Base-by-base conservation (phyloP, 2,797 vertebrate species). In the Erethizon dorsatum region DNA sequence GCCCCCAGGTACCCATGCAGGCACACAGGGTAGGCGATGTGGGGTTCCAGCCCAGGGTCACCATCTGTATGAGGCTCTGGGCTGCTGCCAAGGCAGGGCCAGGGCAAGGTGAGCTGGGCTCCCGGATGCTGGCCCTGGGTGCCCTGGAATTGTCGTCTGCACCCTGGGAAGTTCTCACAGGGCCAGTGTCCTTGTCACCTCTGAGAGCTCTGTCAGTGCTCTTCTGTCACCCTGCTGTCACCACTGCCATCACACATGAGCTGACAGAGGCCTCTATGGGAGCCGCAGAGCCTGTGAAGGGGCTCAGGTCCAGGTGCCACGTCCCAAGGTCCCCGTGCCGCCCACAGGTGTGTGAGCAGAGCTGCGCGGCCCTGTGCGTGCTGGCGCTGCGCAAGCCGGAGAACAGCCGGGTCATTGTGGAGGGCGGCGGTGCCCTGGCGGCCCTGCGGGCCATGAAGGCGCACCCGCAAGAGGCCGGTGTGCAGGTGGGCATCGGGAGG, bases 321-420 rank as follows among this genome's bases (percentile, higher is more conserved):
- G 50, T 41, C 93, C 75, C 61, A 26, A 17, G 33, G 9, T 65
- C 52, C 1, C 20, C 26, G 0, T 67, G 28, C 75, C 0, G 0
- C 84, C 75, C 4, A 33, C 98, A 99, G 99, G 99, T 99, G 83
- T 99, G 99, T 31, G 99, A 99, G 95, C 99, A 99, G 92, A 99
- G 99, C 84, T 99, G 99, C 31, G 99, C 99, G 0, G 99, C 99
- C 37, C 98, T 99, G 77, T 99, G 99, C 2, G 98, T 99, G 95
- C 97, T 99, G 90, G 99, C 99, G 18, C 97, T 99, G 93, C 99
- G 99, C 73, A 99, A 99, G 97, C 99, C 99, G 0, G 99, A 99
- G 96, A 99, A 99, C 98, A 99, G 99, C 98, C 97, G 97, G 5
- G 98, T 99, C 97, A 99, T 99, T 97, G 98, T 99, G 99, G 99